Percentiles rank a stretch among this genome's conserved stretches.
Evolutionary conservation across 1,140 invertebrate species (phyloP).

Genomic region (Planococcus citri): DNA sequence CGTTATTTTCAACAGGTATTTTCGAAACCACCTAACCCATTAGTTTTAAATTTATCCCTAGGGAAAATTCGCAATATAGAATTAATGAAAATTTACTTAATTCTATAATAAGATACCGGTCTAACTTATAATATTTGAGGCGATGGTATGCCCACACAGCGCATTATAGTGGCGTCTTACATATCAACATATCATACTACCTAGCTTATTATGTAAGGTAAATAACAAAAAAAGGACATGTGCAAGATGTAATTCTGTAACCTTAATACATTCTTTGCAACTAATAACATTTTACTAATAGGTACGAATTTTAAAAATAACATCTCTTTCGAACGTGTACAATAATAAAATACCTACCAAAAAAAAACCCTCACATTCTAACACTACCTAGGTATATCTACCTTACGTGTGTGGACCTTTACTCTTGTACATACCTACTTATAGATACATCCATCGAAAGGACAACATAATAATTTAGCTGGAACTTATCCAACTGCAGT

Average conservation of each 20-base stretch:
- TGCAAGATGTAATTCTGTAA: not conserved
- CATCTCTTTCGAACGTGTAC: not conserved
- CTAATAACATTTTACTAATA: not conserved
- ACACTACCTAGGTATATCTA: no score
- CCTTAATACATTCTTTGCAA: not conserved
- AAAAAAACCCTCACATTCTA: not conserved
- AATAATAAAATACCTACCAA: not conserved
- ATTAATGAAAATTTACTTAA: not conserved
- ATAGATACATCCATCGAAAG: no score
- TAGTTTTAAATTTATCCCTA: not conserved
- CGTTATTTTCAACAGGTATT: no score
- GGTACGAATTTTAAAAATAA: not conserved
- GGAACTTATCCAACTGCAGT: slow-evolving; percentile 16
- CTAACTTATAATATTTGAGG: not conserved
- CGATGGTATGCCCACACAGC: not conserved
- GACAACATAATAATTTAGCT: slow-evolving; percentile 19
- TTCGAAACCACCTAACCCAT: not conserved
- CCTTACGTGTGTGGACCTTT: no score
- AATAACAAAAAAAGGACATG: not conserved
- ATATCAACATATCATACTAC: no score
- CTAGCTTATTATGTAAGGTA: not conserved
- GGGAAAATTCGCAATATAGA: not conserved
- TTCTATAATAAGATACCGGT: not conserved
- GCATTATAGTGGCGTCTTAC: not conserved
- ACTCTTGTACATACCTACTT: no score